Base-by-base conservation (phyloP, 2,797 vertebrate genomes). In the Pseudochromis fuscus region DNA sequence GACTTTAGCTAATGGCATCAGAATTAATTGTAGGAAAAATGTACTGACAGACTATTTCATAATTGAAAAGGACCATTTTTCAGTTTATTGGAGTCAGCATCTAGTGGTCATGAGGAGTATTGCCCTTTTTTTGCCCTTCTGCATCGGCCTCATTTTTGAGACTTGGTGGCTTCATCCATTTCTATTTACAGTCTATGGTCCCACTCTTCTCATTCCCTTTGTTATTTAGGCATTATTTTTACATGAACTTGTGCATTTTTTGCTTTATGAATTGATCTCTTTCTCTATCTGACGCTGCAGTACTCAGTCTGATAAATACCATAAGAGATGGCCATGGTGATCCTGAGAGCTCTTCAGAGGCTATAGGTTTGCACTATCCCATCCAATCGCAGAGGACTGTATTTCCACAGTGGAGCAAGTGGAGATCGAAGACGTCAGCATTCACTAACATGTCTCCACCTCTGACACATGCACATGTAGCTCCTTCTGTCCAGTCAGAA, bases 201-300 rank as follows among this genome's bases (percentile, higher is more conserved):
- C n/a, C n/a, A n/a, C n/a, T 35, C 24, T 24, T 58, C 6, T 44
- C 7, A 40, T 10, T 7, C 5, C 8, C 21, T 18, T 44, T 13
- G 1, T 27, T 0, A 31, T 50, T 42, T 28, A 49, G 3, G 8
- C 4, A 18, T 30, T 7, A 3, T 44, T 52, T 55, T 4, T 18
- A 31, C 7, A 4, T 45, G 21, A 31, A 4, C 7, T n/a, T 23
- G 1, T 25, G 9, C 4, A 1, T 52, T 50, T 50, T 25, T n/a
- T 52, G 24, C 42, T 25, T 11, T n/a, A 40, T n/a, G 5, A 0
- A 52, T 30, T 52, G 8, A 3, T 38, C 11, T 67, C 21, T 31
- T 56, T 76, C 15, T 76, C 51, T 57, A 28, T 74, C 21, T 59
- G 48, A 68, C 67, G 53, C 68, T 31, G 40, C 81, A 91, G 89